Percentiles rank a stretch among this genome's conserved stretches.
phyloP scores from a whole-genome alignment of 2,113 vertebrate genomes.

The Recurvirostra avosetta region DNA sequence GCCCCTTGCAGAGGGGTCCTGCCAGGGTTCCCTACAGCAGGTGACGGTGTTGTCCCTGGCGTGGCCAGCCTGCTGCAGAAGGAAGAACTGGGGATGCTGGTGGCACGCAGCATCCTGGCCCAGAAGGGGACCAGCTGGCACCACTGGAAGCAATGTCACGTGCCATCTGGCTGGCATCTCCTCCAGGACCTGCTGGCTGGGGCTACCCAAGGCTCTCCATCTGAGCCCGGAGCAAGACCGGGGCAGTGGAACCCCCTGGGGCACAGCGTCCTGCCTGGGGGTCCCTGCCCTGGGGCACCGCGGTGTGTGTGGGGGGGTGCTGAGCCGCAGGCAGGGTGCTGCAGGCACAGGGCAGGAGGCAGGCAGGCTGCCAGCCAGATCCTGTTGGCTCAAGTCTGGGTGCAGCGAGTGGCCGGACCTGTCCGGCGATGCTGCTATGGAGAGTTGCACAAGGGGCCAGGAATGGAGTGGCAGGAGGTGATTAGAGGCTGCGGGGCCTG shows the following conservation, averaged over 20 bases:
- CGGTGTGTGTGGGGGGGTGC: background rate
- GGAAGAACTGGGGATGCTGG: background rate
- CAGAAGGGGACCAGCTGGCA: background rate
- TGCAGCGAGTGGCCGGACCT: background rate
- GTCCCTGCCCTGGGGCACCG: accelerated
- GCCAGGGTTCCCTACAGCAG: accelerated
- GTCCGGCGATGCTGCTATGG: background rate
- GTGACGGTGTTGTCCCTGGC: accelerated
- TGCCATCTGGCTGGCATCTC: background rate
- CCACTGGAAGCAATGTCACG: background rate
- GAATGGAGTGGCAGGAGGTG: slow-evolving; percentile 28
- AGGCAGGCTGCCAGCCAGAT: background rate
- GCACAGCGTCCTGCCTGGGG: background rate
- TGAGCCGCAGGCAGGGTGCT: background rate
- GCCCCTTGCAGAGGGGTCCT: background rate
- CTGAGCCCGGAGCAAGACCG: background rate
- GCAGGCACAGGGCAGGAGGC: background rate
- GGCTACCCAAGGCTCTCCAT: background rate
- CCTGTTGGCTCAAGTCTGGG: background rate
- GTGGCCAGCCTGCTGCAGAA: accelerated
- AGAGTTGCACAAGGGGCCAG: slow-evolving; percentile 45
- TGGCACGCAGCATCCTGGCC: background rate
- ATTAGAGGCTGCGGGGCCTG: background rate
- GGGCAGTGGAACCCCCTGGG: background rate
- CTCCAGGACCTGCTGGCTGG: background rate